Base-by-base conservation (phyloP, 2,888 invertebrate species). In the Hyposoter didymator region DNA sequence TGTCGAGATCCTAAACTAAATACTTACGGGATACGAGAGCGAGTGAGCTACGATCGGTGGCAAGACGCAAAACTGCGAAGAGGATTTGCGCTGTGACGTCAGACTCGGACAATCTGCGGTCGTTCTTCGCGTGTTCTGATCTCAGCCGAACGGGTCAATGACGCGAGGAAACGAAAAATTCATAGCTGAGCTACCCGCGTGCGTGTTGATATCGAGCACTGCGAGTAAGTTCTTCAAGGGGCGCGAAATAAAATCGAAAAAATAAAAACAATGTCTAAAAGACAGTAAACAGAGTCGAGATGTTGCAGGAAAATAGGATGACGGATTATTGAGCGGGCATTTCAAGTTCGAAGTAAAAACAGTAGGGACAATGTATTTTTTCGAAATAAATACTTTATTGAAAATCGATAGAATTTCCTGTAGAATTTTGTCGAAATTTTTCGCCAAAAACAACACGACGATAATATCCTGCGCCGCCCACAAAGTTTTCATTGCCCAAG, bases 141-240 rank as follows among this genome's bases (percentile, higher is more conserved):
- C 94, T 93, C 94, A 93, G 92, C 96, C 96, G 96, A 96, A 95
- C 94, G 94, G 95, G 95, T 95, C 95, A 95, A 95, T 95, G 96
- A 95, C 90, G 89, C 95, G 92, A 95, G 95, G 94, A 78, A 94
- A 94, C 95, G 94, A 94, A 94, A 94, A 95, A 94, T 95, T 94
- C 94, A 94, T 95, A 94, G 94, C 93, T 94, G 59, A 59, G 93
- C 94, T 94, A 94, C 94, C 94, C 79, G 94, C 93, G 93, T 94
- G 94, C 94, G 93, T 94, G 94, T 94, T 55, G 55, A 55, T 55
- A 28, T 94, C 64, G 90, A 94, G 94, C 93, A 88, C 88, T 87
- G 85, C 84, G 87, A 87, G 87, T 43, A 66, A 82, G 22, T 49
- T 45, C 52, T 45, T 62, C 49, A 35, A 28, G 49, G 49, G 45